Conservation (phyloP, 2,888 invertebrate species). For the Volucella zonaria region DNA sequence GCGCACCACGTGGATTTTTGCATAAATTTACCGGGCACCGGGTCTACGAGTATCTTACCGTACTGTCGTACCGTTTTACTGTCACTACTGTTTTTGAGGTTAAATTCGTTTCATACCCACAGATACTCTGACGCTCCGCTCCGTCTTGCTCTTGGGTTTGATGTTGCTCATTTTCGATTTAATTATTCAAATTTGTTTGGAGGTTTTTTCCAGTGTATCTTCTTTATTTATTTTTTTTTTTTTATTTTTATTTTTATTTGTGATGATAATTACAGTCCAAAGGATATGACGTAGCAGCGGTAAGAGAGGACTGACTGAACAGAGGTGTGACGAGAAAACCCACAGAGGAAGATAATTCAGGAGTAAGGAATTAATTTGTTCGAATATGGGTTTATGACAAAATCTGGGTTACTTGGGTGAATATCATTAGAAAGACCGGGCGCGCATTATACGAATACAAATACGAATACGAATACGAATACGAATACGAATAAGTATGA, state of each 20-base stretch:
- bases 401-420: slow-evolving; percentile 73
- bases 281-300: slow-evolving; percentile 43
- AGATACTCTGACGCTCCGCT: too few relatives aligned
- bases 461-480: too few relatives aligned
- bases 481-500: too few relatives aligned
- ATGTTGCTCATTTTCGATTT: slow-evolving; percentile 61
- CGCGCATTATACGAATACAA: not conserved
- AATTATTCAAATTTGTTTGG: slow-evolving; percentile 72
- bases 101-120: not conserved
- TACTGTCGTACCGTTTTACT: slow-evolving; percentile 24
- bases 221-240: slow-evolving; percentile 34
- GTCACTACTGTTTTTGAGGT: slow-evolving; percentile 46
- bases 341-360: slow-evolving; percentile 44
- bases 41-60: slow-evolving; percentile 25
- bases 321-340: slow-evolving; percentile 1
- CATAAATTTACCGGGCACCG: slow-evolving; percentile 72
- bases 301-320: not conserved
- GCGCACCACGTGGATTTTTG: slow-evolving; percentile 73
- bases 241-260: slow-evolving; percentile 31
- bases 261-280: slow-evolving; percentile 69
- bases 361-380: slow-evolving; percentile 70
- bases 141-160: too few relatives aligned
- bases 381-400: slow-evolving; percentile 74
- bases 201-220: slow-evolving; percentile 41
- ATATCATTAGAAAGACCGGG: slow-evolving; percentile 61